A percentile compares a stretch with the other conserved stretches of the same genome.
Conservation (phyloP, 2,113 vertebrate species). For the Elaphurus davidianus region DNA sequence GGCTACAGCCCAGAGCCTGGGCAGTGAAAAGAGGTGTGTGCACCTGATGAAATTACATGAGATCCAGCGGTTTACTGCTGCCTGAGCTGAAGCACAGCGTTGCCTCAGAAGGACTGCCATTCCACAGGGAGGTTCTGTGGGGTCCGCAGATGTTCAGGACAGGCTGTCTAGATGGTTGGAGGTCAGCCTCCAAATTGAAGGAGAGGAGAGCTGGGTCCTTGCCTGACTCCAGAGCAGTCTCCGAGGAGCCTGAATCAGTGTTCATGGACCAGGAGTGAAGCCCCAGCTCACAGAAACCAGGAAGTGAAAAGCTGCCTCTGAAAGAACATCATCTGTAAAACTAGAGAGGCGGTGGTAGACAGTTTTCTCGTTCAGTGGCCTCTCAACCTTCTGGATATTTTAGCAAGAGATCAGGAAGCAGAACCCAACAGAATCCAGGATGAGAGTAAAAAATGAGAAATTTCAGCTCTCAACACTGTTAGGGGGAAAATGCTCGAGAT, state of each 20-base stretch:
- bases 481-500: rapidly evolving
- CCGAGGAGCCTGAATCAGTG: neutral
- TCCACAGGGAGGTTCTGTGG: rapidly evolving
- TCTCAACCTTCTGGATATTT: neutral
- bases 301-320: rapidly evolving
- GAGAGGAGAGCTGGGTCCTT: rapidly evolving
- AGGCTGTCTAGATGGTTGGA: rapidly evolving
- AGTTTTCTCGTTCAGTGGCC: rapidly evolving
- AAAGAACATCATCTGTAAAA: rapidly evolving
- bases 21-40: neutral
- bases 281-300: rapidly evolving
- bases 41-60: rapidly evolving
- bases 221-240: too few relatives aligned
- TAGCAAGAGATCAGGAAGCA: neutral
- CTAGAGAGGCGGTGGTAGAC: rapidly evolving
- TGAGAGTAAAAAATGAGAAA: rapidly evolving
- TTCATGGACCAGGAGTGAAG: too few relatives aligned
- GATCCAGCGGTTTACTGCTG: rapidly evolving
- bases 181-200: neutral
- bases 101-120: neutral
- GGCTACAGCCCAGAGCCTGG: neutral
- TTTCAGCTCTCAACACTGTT: neutral
- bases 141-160: rapidly evolving
- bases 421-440: neutral
- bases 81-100: rapidly evolving